Base-by-base conservation (phyloP, 2,113 vertebrate genomes). In the Centrocercus urophasianus region DNA sequence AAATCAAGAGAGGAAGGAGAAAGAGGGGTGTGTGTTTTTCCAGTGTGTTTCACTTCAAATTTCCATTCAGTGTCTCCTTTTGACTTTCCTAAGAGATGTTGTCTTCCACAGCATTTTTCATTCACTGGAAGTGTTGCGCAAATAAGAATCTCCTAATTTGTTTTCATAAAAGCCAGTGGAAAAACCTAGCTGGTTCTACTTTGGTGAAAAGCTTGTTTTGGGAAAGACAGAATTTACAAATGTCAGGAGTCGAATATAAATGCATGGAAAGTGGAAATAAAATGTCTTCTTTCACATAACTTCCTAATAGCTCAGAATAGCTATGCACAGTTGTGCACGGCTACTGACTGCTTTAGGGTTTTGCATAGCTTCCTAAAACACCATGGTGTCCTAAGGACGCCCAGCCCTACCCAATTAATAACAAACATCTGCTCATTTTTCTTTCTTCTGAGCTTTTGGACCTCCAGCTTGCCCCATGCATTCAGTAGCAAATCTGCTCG, bases 231-330 rank as follows among this genome's bases (percentile, higher is more conserved):
- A 91, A 52, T 87, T 95, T 86, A 83, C 65, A 94, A 95, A 84
- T 79, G 57, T 90, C 76, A 83, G 76, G 43, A 52, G 43, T 79
- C 87, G 86, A 86, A 73, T 90, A 86, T 75, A 81, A 94, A 90
- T 91, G 88, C 48, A 76, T 88, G 80, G 52, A 47, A 91, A 96
- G 24, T 94, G 69, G 76, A 91, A 86, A 94, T 90, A 78, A 52
- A 76, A 54, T 93, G 88, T 92, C 47, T 56, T 83, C 76, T 94
- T 86, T 94, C 89, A 45, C 74, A 13, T 61, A 94, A 81, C 69
- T 83, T 50, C 50, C n/a, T 67, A 80, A 71, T 52, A 86, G 61
- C 85, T 93, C 36, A 65, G 91, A 96, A 93, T 93, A 91, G 47
- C 56, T 45, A 8, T 21, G n/a, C 30, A 32, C 7, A 40, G 48